phyloP scores from a whole-genome alignment of 2,797 vertebrate genomes.

The Micrastur ruficollis region DNA sequence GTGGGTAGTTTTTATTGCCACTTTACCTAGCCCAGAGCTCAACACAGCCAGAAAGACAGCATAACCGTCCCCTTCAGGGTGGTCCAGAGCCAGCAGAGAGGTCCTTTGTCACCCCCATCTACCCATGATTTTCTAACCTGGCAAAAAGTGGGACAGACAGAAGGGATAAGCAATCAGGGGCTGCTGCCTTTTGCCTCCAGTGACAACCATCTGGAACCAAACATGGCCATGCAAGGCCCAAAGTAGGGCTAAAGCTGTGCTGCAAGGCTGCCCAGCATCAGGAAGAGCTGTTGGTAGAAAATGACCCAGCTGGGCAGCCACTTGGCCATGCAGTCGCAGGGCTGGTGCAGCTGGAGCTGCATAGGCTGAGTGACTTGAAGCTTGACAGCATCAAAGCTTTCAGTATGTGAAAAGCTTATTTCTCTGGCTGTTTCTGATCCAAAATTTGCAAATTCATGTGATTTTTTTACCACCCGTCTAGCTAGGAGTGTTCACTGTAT shows the following conservation, averaged over 20 bases:
- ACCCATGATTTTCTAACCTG: background rate
- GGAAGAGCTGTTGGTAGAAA: background rate
- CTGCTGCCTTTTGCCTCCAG: background rate
- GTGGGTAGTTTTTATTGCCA: background rate
- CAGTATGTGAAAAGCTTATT: background rate
- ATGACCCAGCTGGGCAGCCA: background rate
- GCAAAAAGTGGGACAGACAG: background rate
- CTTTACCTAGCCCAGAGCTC: background rate
- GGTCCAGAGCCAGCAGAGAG: background rate
- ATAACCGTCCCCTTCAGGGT: background rate
- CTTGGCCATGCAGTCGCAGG: rapidly evolving
- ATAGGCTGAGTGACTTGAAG: background rate
- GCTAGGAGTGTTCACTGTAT: background rate
- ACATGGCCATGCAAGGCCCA: background rate
- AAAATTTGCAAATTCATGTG: background rate
- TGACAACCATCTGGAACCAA: background rate
- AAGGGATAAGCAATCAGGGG: background rate
- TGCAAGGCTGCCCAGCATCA: background rate
- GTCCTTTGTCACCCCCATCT: background rate
- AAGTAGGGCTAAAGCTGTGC: background rate
- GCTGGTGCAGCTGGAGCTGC: background rate
- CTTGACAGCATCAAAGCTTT: background rate
- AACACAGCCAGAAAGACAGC: background rate
- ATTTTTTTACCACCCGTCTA: background rate
- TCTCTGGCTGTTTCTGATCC: background rate